A percentile compares a stretch with the other conserved stretches of the same genome.
Evolutionary conservation across 2,113 vertebrate species (phyloP).

Genomic region (Pithys albifrons): DNA sequence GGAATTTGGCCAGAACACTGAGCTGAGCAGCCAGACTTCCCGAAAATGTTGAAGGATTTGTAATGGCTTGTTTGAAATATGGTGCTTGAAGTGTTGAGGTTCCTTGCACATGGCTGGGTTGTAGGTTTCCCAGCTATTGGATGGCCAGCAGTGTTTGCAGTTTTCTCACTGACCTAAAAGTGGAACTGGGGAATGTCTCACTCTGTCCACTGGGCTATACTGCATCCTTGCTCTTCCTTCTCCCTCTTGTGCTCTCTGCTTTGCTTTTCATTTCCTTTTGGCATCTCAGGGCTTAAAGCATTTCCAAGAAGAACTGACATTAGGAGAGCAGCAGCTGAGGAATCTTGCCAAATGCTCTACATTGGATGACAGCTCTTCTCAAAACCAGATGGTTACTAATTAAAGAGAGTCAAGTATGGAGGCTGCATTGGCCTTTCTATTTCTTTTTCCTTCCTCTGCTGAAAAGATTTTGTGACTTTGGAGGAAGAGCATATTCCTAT

Average conservation of each 20-base stretch:
- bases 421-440: not conserved
- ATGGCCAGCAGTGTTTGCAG: not conserved
- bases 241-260: not conserved
- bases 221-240: not conserved
- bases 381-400: constrained; percentile 58
- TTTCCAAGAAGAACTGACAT: constrained; percentile 14
- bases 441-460: not conserved
- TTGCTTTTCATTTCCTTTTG: not conserved
- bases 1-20: not conserved
- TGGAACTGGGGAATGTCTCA: not conserved
- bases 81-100: not conserved
- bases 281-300: not conserved
- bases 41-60: not conserved
- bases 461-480: not conserved
- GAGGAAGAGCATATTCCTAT: not conserved
- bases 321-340: constrained; percentile 30
- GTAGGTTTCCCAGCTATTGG: rapidly evolving
- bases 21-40: not conserved
- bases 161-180: not conserved
- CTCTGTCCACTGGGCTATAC: not conserved
- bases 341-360: constrained; percentile 26
- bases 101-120: not conserved
- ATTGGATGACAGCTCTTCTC: constrained; percentile 23
- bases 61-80: not conserved
- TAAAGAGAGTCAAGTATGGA: constrained; percentile 40